Evolutionary conservation across 35 echinoderm and acorn worm species (phyloP), one percentile per base, ranked within the genome.

Genomic region (Strongylocentrotus purpuratus): DNA sequence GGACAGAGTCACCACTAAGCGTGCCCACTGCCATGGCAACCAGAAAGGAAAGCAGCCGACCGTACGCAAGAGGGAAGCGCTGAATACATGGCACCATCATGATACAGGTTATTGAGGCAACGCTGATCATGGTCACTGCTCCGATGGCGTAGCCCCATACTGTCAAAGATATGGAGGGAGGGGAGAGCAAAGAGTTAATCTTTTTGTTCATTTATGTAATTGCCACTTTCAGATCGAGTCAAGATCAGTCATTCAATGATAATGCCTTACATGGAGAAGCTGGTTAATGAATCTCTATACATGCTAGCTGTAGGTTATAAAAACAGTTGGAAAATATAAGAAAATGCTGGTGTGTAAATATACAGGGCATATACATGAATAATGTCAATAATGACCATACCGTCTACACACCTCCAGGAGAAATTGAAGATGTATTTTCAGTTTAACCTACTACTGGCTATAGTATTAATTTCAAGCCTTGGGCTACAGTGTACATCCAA

Each of bases 1-100:
- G 93, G 0, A 99, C 25, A 12, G 98, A 97, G 95, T 99, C 98
- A 2, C 98, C 98, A 60, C 95, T 52, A 11, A 99, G 96, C 35
- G 97, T 96, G 25, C 98, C 98, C 31, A 99, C 97, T 88, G 98
- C 98, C 92, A 99, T 92, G 61, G 98, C 98, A 59, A 99, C 97
- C 22, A 99, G 90, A 70, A 94, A 97, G 32, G 98, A 95, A 46
- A 99, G 61, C 45, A 99, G 95, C 86, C 97, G 88, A 45, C 92
- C 88, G 94, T 98, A 99, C 45, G 94, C 90, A 4, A 94, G n/a
- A 52, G 98, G 98, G 88, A 95, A 97, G 47, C 95, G 95, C 60
- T 97, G 95, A 22, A 97, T 99, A 52, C 97, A 99, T 32, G 98
- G 98, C 86, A 99, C 97, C 18, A 96, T 94, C 32, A 99, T 85